Conservation (phyloP, 1,140 invertebrate species). For the Coboldia fuscipes region DNA sequence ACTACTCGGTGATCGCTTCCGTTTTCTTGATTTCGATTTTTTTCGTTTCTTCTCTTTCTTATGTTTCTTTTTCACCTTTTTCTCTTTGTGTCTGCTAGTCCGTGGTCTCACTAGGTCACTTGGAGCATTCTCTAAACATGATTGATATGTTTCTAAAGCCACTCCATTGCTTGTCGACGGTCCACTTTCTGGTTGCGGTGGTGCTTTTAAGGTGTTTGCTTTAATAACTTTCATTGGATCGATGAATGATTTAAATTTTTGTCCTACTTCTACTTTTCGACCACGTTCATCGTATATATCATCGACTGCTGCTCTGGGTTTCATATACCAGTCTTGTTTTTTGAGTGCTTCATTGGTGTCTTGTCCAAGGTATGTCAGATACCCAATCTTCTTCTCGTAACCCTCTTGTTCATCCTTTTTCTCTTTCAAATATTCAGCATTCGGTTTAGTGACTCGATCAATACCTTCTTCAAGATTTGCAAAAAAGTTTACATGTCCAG, state of each 20-base stretch:
- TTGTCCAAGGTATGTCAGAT: constrained; percentile 89
- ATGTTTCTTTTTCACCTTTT: constrained; percentile 9
- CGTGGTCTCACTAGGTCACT: background rate
- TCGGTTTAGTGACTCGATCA: constrained; percentile 35
- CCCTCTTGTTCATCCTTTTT: constrained; percentile 83
- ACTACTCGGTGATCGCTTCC: constrained; percentile 6
- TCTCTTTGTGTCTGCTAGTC: constrained; percentile 8
- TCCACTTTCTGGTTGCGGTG: constrained; percentile 9
- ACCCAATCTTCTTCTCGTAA: constrained; percentile 94
- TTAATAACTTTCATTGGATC: constrained; percentile 46
- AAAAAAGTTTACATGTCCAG: constrained; percentile 74
- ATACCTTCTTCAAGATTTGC: constrained; percentile 57
- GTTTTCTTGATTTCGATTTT: constrained; percentile 13
- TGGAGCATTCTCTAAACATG: too few species aligned
- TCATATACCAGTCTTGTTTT: background rate
- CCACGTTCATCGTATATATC: constrained; percentile 5
- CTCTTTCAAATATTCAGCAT: constrained; percentile 79
- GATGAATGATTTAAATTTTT: constrained; percentile 33
- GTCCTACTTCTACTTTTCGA: constrained; percentile 31
- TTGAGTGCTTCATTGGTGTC: constrained; percentile 61
- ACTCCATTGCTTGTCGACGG: constrained; percentile 2
- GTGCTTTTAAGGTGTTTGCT: constrained; percentile 7
- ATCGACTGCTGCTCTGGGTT: constrained; percentile 5
- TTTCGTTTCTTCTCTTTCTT: constrained; percentile 15
- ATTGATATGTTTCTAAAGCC: too few species aligned